phyloP scores from a whole-genome alignment of 2,797 vertebrate species.

The Rhincodon typus region DNA sequence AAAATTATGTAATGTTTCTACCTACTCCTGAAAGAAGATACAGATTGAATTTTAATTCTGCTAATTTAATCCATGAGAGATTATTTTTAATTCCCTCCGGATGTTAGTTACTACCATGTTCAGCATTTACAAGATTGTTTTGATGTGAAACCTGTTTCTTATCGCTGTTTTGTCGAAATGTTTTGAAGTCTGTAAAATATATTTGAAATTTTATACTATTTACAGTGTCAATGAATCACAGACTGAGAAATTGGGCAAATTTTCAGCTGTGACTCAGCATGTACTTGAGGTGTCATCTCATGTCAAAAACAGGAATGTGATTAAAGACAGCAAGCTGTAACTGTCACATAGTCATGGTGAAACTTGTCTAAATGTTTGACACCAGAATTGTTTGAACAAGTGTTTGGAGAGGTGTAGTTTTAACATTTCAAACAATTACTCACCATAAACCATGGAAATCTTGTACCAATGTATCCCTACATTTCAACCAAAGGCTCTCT shows the following conservation, averaged over 20 bases:
- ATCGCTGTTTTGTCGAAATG: conserved; percentile 38
- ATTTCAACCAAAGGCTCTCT: not conserved
- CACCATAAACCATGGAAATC: too few relatives aligned
- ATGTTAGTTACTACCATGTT: not conserved
- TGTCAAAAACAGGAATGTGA: not conserved
- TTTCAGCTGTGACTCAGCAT: not conserved
- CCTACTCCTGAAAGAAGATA: not conserved
- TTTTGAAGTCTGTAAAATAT: not conserved
- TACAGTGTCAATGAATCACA: not conserved
- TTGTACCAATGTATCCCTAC: not conserved
- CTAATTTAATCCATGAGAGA: not conserved
- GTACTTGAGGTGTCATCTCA: not conserved
- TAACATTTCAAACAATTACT: not conserved
- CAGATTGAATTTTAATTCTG: not conserved
- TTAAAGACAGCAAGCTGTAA: not conserved
- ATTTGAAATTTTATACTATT: not conserved
- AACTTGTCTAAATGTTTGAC: not conserved
- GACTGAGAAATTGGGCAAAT: not conserved
- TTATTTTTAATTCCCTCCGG: not conserved
- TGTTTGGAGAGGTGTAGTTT: not conserved
- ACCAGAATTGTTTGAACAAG: not conserved
- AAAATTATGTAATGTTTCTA: not conserved
- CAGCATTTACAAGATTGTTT: not conserved
- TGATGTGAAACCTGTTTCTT: conserved; percentile 12
- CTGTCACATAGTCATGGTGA: not conserved